Base-by-base conservation (phyloP, 2,888 invertebrate species). In the Philaethria dido region DNA sequence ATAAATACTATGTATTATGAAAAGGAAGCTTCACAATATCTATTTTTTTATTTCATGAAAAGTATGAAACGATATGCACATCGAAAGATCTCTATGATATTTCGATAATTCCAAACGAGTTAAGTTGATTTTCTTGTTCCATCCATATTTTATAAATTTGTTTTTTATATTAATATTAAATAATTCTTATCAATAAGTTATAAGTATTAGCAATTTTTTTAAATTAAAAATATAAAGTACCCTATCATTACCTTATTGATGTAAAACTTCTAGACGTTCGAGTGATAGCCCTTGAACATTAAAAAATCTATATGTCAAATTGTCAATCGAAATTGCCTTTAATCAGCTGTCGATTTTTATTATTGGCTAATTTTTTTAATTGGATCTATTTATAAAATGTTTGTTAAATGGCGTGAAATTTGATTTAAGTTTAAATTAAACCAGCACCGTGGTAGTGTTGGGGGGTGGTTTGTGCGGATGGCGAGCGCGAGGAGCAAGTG, bases 281-380 rank as follows among this genome's bases (percentile, higher is more conserved):
- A 5, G 42, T 55, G 55, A 55, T 22, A 22, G 39, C 20, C n/a
- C n/a, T 25, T 39, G 9, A 45, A 45, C 29, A 57, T 47, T 25
- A 45, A 67, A 67, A 69, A 69, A 69, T 65, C 42, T 61, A 62
- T 80, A 79, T 65, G 65, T 65, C 65, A 65, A 65, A 65, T 80
- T 87, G 86, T 86, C 88, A 87, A 84, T 83, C 77, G 78, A 74
- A 72, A 62, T 73, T 64, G 62, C 60, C 62, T 79, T 83, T 80
- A 84, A 86, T 89, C 91, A 89, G 89, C 88, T 91, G 92, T 90
- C 85, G 88, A 87, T 83, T 85, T 87, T 85, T 83, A 70, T 86
- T 83, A 72, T 77, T 75, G 63, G 67, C 29, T 55, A n/a, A 73
- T 74, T 80, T 75, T 76, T 77, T 77, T 79, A 77, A 75, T 74